Base-by-base conservation (phyloP, 2,797 vertebrate genomes). In the Halcyon chelicuti region DNA sequence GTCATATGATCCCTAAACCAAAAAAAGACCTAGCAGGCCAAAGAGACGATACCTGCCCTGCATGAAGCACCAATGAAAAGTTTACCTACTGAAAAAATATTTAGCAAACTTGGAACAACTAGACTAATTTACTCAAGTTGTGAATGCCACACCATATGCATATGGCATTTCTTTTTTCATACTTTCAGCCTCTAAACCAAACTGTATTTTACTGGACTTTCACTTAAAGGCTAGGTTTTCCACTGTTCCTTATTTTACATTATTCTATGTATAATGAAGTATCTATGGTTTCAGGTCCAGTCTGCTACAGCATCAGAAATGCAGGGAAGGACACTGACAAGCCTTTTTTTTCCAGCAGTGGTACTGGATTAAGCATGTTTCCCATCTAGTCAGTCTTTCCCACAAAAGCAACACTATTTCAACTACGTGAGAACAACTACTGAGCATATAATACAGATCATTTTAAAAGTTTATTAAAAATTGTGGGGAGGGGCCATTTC, bases 381-480 rank as follows among this genome's bases (percentile, higher is more conserved):
- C 46, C 20, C 25, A 28, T 44, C 26, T 39, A 61, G 67, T 22
- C 49, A 72, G 42, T 61, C 37, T 78, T 65, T 49, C n/a, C 55
- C 31, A 46, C 14, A 46, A 80, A 58, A 6, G 23, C 35, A 79
- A 39, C 26, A 58, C 9, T 16, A 66, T 74, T 80, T 80, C 61
- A 80, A 4, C 11, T 23, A 37, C 0, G 0, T 3, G 5, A 72
- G 22, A 67, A 44, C 16, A 75, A 57, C n/a, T 55, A 63, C 0
- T 16, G 10, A 58, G 6, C 18, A 37, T 39, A 20, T 42, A 33
- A 40, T 40, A 9, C 20, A 68, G 3, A 31, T 62, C 28, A 29
- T 26, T 35, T 12, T 21, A 70, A 57, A 86, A 10, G 1, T 60
- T 81, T 31, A 33, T 54, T 40, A 23, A 37, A 71, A 86, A 26